These are phyloP conservation scores for Lordiphosa fenestrarum DNA, from an alignment of 2,888 invertebrate genomes.

Conservation along the genomic window DNA sequence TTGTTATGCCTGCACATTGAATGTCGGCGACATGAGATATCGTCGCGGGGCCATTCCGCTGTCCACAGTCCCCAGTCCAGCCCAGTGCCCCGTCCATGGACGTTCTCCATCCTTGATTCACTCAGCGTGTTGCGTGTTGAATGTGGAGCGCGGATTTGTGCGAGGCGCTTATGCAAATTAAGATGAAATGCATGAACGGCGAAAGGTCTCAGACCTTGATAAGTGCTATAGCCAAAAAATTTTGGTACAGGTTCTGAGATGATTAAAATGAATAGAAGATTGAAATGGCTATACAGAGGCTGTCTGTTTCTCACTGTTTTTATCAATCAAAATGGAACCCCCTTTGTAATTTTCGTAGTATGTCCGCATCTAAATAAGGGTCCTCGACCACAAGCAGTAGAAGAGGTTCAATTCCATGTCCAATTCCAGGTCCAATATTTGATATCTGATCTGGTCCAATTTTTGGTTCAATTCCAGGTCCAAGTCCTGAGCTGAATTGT, in stretches of 20 bases:
- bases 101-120: slow-evolving; percentile 11
- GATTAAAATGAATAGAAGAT: too few relatives aligned
- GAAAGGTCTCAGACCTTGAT: slow-evolving; percentile 2
- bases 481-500: too few relatives aligned
- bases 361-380: too few relatives aligned
- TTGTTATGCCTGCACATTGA: slow-evolving; percentile 80
- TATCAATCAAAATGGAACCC: too few relatives aligned
- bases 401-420: too few relatives aligned
- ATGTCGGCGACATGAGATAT: slow-evolving; percentile 77
- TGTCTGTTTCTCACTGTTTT: too few relatives aligned
- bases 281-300: too few relatives aligned
- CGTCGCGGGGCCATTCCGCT: slow-evolving; percentile 25
- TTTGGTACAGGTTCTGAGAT: slow-evolving; percentile 1
- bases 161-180: slow-evolving; percentile 67
- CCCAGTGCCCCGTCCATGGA: neutral
- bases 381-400: too few relatives aligned
- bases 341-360: too few relatives aligned
- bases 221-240: neutral
- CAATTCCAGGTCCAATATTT: too few relatives aligned
- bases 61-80: neutral
- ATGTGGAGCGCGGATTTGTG: slow-evolving; percentile 67
- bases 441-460: too few relatives aligned
- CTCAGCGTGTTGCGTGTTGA: slow-evolving; percentile 54
- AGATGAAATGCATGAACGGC: slow-evolving; percentile 34
- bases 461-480: too few relatives aligned